Evolutionary conservation across 2,113 vertebrate genomes (phyloP).

Genomic region (Himantopus leucocephalus): DNA sequence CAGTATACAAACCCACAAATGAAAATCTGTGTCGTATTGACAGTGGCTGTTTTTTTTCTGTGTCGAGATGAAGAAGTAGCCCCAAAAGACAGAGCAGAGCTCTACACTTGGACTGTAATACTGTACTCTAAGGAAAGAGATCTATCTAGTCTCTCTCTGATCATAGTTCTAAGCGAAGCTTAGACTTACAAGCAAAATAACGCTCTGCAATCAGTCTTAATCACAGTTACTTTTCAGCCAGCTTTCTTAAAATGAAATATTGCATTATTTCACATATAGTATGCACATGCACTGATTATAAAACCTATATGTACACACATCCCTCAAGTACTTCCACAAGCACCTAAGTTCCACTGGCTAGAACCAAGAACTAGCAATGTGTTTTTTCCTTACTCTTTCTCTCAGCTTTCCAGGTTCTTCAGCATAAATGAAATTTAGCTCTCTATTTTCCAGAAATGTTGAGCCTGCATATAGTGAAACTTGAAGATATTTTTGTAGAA

Average conservation of each 20-base stretch:
- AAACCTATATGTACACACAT: not conserved
- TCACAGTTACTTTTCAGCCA: not conserved
- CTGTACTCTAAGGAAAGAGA: no score
- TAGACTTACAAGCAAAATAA: not conserved
- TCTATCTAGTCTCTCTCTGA: no score
- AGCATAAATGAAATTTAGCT: not conserved
- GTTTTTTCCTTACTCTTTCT: not conserved
- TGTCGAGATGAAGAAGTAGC: no score
- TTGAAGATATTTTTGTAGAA: not conserved
- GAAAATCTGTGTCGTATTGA: no score
- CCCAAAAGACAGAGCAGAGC: no score
- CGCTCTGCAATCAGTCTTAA: not conserved
- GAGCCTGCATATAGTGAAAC: not conserved
- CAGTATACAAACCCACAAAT: no score
- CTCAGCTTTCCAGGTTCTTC: not conserved
- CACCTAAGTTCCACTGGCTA: not conserved
- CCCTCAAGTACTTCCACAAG: not conserved
- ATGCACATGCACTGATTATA: not conserved
- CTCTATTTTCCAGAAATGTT: not conserved
- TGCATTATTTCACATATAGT: not conserved
- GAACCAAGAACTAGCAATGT: not conserved
- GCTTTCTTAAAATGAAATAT: not conserved
- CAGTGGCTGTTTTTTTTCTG: no score
- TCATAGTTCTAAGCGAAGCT: no score
- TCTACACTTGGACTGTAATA: no score